A percentile compares a stretch with the other conserved stretches of the same genome.
Evolutionary conservation across 2,797 vertebrate genomes (phyloP).

Genomic region (Onychomys leucogaster): DNA sequence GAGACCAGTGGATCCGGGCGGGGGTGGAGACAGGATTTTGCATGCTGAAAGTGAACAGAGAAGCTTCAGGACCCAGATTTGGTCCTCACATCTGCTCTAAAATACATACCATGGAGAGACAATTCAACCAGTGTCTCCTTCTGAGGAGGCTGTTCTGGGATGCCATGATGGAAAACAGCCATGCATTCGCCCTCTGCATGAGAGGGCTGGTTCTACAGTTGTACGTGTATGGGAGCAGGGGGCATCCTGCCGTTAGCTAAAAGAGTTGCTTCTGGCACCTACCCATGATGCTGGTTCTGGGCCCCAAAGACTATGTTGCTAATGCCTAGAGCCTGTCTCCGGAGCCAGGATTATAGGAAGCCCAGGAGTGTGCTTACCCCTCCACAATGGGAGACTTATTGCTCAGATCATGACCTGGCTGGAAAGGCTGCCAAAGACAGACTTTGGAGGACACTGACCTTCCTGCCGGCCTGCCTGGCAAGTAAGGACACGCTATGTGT

Average conservation of each 20-base stretch:
- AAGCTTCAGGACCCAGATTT: neutral
- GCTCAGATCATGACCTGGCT: neutral
- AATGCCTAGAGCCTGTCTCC: neutral
- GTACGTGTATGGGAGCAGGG: neutral
- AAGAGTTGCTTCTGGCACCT: neutral
- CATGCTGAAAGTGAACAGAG: neutral
- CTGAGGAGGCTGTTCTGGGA: neutral
- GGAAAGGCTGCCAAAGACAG: neutral
- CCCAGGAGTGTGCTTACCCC: neutral
- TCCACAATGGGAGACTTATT: neutral
- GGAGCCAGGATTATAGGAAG: neutral
- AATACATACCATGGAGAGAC: neutral
- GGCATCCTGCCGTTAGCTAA: neutral
- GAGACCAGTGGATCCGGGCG: rapidly evolving
- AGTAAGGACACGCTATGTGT: neutral
- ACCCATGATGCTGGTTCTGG: neutral
- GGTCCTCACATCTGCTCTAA: neutral
- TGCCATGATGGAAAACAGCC: neutral
- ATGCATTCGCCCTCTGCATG: rapidly evolving
- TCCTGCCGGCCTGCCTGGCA: neutral
- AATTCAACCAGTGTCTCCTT: neutral
- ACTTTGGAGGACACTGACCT: neutral
- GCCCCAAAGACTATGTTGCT: neutral
- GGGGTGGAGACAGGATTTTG: neutral
- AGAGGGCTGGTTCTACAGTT: neutral